These are phyloP conservation scores for Mimumesa dahlbomi DNA, from an alignment of 2,888 invertebrate genomes.

Conservation along the genomic window DNA sequence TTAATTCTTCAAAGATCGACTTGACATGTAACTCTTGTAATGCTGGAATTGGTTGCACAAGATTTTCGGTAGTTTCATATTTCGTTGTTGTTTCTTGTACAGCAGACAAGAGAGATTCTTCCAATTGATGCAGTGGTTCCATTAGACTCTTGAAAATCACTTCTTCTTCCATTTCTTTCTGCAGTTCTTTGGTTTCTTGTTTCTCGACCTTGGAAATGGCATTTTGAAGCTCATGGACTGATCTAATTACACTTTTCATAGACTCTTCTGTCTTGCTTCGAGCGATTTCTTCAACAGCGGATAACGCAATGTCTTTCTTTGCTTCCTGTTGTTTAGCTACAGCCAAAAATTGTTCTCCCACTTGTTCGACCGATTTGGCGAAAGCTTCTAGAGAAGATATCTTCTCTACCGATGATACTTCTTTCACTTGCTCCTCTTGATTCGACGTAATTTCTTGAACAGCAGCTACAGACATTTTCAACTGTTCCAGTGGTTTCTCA, in stretches of 20 bases:
- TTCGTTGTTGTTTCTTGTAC: slow-evolving; percentile 11
- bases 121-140: slow-evolving; percentile 46
- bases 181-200: slow-evolving; percentile 4
- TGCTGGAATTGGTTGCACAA: neutral
- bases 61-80: neutral
- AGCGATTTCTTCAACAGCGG: neutral
- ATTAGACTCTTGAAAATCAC: slow-evolving; percentile 36
- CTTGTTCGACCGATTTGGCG: slow-evolving; percentile 67
- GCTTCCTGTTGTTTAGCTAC: slow-evolving; percentile 22
- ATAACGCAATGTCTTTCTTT: neutral
- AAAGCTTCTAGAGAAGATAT: slow-evolving; percentile 76
- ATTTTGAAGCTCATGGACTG: slow-evolving; percentile 44
- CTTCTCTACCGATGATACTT: slow-evolving; percentile 16
- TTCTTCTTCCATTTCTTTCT: slow-evolving; percentile 10
- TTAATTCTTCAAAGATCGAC: slow-evolving; percentile 40
- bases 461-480: slow-evolving; percentile 40
- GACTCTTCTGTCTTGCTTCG: slow-evolving; percentile 26
- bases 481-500: slow-evolving; percentile 30
- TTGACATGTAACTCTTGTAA: slow-evolving; percentile 47
- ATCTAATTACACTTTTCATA: slow-evolving; percentile 21
- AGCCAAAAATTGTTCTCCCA: slow-evolving; percentile 22
- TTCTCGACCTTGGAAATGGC: slow-evolving; percentile 35
- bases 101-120: slow-evolving; percentile 44
- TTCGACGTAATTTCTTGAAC: slow-evolving; percentile 28
- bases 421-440: slow-evolving; percentile 20